Base-by-base conservation (phyloP, 2,113 vertebrate genomes). In the Hylia prasina region DNA sequence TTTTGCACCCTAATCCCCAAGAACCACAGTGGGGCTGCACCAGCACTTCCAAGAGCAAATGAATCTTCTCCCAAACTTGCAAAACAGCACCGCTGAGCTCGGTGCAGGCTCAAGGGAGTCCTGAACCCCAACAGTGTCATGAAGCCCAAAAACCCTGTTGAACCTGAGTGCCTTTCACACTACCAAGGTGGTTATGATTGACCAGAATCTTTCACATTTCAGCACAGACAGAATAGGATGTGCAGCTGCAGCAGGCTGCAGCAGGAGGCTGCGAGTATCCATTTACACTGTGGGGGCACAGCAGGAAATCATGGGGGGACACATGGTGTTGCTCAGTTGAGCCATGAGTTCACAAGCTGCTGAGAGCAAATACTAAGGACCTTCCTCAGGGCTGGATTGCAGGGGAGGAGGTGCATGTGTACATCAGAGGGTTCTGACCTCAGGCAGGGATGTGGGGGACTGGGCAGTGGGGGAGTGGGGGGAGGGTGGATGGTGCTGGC, bases 261-360 rank as follows among this genome's bases (percentile, higher is more conserved):
- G n/a, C n/a, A n/a, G n/a, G n/a, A n/a, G 40, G 65, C 48, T 7
- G 9, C 0, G 1, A 53, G 39, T 37, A 2, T 42, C 50, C 48
- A 11, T 27, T 23, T 30, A 57, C 5, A 8, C 1, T 0, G 13
- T 0, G 0, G 35, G 13, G 13, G 3, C 22, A 31, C 22, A 3
- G 78, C 58, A 61, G 81, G 48, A 56, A 21, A 35, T 7, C 7
- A 19, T 35, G 7, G 22, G 42, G 42, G 10, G 14, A 3, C 11
- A 27, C 25, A 12, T 6, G 4, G 56, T 11, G 22, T 12, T 14
- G 15, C 56, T 25, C 5, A 15, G 27, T 13, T 3, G 3, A 45
- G 27, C 53, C 4, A 2, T 15, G 35, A 57, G 24, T 12, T 65
- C 30, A 73, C 40, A 25, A n/a, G 24, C 30, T 40, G 69, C 44